Conservation (phyloP, 2,888 invertebrate genomes). For the Tuta absoluta region DNA sequence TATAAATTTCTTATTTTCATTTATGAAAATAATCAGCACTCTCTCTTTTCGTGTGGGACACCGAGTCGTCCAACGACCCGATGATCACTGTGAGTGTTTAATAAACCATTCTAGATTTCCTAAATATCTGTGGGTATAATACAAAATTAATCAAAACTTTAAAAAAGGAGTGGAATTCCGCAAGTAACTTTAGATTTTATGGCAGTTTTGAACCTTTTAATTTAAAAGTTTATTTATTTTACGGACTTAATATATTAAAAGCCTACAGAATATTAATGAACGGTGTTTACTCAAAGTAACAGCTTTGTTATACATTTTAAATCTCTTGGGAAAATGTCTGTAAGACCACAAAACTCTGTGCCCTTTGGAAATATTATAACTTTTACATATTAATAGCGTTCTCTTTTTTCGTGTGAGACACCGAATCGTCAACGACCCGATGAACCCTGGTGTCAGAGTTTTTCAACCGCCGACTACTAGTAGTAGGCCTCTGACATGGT, state of each 20-base stretch:
- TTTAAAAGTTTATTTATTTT: constrained; percentile 14
- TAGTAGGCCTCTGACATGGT: too few species aligned
- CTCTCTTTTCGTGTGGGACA: neutral
- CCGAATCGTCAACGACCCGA: too few species aligned
- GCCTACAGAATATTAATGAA: constrained; percentile 18
- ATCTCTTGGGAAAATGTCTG: constrained; percentile 4
- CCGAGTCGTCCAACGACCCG: too few species aligned
- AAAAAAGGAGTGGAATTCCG: neutral
- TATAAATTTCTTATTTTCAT: neutral
- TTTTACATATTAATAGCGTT: too few species aligned
- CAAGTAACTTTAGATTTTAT: neutral
- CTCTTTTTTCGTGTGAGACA: too few species aligned
- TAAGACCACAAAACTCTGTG: constrained; percentile 5
- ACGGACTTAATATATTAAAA: constrained; percentile 17
- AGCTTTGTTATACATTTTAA: constrained; percentile 12
- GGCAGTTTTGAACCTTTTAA: constrained; percentile 6
- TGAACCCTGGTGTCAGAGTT: too few species aligned
- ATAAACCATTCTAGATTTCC: too few species aligned
- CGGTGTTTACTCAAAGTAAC: constrained; percentile 15
- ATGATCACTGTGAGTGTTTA: too few species aligned
- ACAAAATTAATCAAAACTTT: neutral
- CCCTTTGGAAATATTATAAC: neutral
- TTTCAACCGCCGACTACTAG: too few species aligned
- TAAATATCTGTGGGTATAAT: neutral
- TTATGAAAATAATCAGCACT: neutral